Conservation (phyloP, 2,797 vertebrate genomes). For the Sphenodon punctatus region DNA sequence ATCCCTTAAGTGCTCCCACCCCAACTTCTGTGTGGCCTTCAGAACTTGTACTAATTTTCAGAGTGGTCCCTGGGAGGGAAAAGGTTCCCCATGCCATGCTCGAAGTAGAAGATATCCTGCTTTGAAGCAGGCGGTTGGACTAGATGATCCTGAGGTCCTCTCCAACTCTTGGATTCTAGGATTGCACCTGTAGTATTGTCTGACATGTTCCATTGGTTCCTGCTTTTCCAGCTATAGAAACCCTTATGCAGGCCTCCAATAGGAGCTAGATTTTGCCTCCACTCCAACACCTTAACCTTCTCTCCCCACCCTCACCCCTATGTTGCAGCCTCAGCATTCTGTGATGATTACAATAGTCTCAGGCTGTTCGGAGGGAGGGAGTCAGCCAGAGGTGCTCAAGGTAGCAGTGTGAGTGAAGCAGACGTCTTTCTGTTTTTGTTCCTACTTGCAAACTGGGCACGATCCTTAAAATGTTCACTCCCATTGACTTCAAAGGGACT, state of each 20-base stretch:
- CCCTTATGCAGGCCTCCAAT: not conserved
- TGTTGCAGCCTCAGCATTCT: accelerated
- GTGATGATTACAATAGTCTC: accelerated
- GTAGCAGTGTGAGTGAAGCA: not conserved
- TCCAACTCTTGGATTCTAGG: too few species aligned
- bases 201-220: not conserved
- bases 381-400: too few species aligned
- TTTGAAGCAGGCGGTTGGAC: too few species aligned
- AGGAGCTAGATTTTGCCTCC: not conserved
- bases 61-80: too few species aligned
- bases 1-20: too few species aligned
- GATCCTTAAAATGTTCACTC: too few species aligned
- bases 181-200: not conserved
- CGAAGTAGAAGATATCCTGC: too few species aligned
- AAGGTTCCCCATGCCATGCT: too few species aligned
- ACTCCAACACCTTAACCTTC: accelerated
- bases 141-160: too few species aligned
- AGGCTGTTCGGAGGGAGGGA: accelerated
- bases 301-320: not conserved
- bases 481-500: too few species aligned
- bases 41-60: too few species aligned
- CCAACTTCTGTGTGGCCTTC: too few species aligned
- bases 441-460: not conserved
- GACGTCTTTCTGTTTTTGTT: not conserved
- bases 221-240: not conserved